These are phyloP conservation scores for Patagioenas fasciata DNA, from an alignment of 2,113 vertebrate species.

Conservation along the genomic window DNA sequence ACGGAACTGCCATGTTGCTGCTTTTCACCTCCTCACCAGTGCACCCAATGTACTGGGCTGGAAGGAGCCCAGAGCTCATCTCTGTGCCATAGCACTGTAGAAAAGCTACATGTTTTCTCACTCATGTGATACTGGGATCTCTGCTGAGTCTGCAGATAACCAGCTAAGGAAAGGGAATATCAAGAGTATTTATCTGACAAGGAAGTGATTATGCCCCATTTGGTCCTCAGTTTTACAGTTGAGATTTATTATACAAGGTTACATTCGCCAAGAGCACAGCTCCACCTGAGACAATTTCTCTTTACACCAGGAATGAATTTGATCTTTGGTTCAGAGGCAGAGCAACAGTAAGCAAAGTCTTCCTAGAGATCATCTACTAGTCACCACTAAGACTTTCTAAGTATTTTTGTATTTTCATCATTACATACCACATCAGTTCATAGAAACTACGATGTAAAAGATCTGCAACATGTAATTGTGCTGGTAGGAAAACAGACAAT, in stretches of 20 bases:
- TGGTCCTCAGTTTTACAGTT: background rate
- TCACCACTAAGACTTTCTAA: background rate
- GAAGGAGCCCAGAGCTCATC: background rate
- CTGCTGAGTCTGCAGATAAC: background rate
- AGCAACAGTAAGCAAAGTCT: fast-evolving
- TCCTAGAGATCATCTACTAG: background rate
- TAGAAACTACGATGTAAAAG: background rate
- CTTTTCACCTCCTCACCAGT: background rate
- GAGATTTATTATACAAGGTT: background rate
- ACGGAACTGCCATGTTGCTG: background rate
- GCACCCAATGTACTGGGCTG: fast-evolving
- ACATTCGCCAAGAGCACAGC: background rate
- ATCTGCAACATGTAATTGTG: background rate
- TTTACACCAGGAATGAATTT: background rate
- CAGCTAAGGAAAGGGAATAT: background rate
- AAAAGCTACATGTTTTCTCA: background rate
- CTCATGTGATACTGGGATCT: background rate
- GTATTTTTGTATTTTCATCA: background rate
- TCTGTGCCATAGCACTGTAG: fast-evolving
- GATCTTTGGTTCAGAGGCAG: background rate
- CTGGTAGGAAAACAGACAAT: background rate
- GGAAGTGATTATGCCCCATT: background rate
- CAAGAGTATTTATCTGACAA: background rate
- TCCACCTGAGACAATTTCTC: background rate
- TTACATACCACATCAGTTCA: background rate